phyloP scores from a whole-genome alignment of 2,113 vertebrate genomes.

The Microcebus tavaratra region DNA sequence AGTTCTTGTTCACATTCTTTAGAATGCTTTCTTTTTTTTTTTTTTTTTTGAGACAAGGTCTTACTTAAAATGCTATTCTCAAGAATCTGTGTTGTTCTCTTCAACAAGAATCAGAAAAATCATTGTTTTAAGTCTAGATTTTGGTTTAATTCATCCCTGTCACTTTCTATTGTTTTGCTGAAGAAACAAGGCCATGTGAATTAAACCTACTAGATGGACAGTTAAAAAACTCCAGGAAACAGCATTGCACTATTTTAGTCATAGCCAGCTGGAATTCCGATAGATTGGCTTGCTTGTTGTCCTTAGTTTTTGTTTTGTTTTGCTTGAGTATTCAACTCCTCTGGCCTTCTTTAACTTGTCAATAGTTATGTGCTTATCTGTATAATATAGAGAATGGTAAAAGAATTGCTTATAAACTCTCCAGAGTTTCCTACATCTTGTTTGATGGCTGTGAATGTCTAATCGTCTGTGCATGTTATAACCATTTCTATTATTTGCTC shows the following conservation, averaged over 20 bases:
- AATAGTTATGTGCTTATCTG: not conserved
- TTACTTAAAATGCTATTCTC: not conserved
- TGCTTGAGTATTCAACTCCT: not conserved
- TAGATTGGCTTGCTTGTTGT: constrained; percentile 36
- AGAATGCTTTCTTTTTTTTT: not conserved
- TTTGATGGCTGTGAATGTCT: not conserved
- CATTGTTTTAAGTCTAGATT: constrained; percentile 24
- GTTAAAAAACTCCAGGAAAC: constrained; percentile 11
- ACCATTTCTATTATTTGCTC: not conserved
- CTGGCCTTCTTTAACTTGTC: not conserved
- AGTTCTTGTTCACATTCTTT: constrained; percentile 25
- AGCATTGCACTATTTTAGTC: not conserved
- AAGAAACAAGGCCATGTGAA: not conserved
- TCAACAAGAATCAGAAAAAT: not conserved
- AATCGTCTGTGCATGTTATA: not conserved
- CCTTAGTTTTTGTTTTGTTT: constrained; percentile 20
- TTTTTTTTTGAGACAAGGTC: too few relatives aligned
- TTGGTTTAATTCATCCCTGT: constrained; percentile 47
- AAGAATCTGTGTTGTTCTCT: not conserved
- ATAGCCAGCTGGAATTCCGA: constrained; percentile 14
- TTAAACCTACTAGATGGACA: not conserved
- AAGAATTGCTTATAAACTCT: not conserved
- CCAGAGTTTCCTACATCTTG: not conserved
- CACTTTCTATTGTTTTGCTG: constrained; percentile 17
- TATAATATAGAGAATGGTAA: not conserved